phyloP scores from a whole-genome alignment of 1,140 invertebrate genomes.

The Gryon sp. region DNA sequence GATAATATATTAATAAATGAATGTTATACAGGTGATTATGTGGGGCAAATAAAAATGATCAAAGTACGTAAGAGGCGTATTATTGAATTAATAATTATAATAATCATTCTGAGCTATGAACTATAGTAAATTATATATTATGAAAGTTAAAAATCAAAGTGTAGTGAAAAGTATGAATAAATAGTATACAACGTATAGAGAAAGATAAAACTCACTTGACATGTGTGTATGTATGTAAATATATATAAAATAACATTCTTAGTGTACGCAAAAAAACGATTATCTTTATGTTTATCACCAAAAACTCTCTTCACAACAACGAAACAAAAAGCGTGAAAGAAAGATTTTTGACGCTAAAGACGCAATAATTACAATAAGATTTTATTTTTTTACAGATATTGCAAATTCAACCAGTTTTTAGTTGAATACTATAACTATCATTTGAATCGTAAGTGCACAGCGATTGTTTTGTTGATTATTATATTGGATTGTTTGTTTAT shows the following conservation, averaged over 20 bases:
- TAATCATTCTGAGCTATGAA: no score
- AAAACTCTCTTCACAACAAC: conserved; percentile 55
- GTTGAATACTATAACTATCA: conserved; percentile 50
- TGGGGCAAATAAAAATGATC: no score
- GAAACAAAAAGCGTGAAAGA: conserved; percentile 52
- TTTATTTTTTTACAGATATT: conserved; percentile 61
- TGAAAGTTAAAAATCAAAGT: background rate
- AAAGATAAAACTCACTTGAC: conserved; percentile 29
- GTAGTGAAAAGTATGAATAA: conserved; percentile 26
- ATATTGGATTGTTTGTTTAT: conserved; percentile 13
- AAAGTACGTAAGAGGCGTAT: conserved; percentile 19
- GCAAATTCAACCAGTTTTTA: conserved; percentile 50
- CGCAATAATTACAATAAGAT: conserved; percentile 54
- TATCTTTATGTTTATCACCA: conserved; percentile 17
- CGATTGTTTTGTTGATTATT: conserved; percentile 38
- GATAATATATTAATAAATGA: conserved; percentile 35
- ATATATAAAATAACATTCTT: conserved; percentile 10
- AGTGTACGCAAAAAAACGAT: conserved; percentile 4
- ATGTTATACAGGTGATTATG: conserved; percentile 20
- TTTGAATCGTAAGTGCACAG: conserved; percentile 34
- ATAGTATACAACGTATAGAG: conserved; percentile 28
- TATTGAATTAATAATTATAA: no score
- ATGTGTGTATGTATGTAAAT: conserved; percentile 22
- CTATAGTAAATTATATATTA: no score
- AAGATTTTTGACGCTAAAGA: conserved; percentile 42